A percentile compares a stretch with the other conserved stretches of the same genome.
These are phyloP conservation scores for Buceros bicornis DNA, from an alignment of 2,797 vertebrate genomes.

Conservation along the genomic window DNA sequence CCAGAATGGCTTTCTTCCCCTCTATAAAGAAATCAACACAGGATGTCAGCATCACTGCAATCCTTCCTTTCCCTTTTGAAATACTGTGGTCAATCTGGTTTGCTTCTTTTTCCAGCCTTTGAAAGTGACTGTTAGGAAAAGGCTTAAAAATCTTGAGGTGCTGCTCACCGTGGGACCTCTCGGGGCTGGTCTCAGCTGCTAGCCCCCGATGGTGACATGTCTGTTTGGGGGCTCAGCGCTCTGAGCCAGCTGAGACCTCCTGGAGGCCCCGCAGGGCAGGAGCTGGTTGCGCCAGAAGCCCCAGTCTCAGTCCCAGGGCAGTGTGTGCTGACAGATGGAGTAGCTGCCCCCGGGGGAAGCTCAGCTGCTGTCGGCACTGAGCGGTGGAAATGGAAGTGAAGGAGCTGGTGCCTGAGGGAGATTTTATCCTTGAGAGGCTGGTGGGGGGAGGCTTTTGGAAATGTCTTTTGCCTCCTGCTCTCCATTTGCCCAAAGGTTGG, in stretches of 20 bases:
- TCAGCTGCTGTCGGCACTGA: not conserved
- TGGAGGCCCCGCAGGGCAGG: accelerated
- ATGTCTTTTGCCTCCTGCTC: not conserved
- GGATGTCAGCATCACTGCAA: not conserved
- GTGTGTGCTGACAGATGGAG: not conserved
- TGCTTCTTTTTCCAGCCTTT: not conserved
- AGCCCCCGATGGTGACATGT: not conserved
- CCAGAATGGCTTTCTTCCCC: not conserved
- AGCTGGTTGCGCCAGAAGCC: not conserved
- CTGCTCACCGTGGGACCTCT: not conserved
- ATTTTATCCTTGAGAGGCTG: not conserved
- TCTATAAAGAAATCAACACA: not conserved
- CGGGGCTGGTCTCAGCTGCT: not conserved
- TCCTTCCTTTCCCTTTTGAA: not conserved
- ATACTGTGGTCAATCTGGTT: not conserved
- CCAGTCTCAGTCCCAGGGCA: not conserved
- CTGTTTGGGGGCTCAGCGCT: not conserved
- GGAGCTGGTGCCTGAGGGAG: not conserved
- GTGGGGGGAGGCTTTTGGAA: not conserved
- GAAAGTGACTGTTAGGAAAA: not conserved
- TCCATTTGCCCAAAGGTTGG: not conserved
- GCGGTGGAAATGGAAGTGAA: not conserved
- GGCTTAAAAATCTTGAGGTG: not conserved
- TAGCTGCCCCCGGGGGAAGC: not conserved
- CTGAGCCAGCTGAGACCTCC: not conserved